Base-by-base conservation (phyloP, 2,888 invertebrate species). In the Drosophila anomelani region DNA sequence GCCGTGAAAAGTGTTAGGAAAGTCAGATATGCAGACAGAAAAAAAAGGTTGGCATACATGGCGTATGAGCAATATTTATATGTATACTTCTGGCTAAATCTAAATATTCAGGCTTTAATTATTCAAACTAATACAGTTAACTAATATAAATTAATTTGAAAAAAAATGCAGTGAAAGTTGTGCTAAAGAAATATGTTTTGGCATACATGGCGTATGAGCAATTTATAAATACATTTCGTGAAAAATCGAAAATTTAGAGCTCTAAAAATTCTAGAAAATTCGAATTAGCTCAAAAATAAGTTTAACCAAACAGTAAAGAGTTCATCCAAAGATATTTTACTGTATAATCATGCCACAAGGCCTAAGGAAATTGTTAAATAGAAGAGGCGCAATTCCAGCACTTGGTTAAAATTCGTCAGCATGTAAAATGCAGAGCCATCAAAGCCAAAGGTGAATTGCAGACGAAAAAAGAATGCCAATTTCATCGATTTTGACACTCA, bases 401-500 rank as follows among this genome's bases (percentile, higher is more conserved):
- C 9, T 60, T 39, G 6, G 32, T n/a, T 15, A n/a, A 62, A 49
- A 46, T 34, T 17, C 15, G 17, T 9, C 9, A 10, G 17, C 23
- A 36, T 47, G 57, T n/a, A 58, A 58, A 49, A 49, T 57, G 29
- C 41, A 43, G 34, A n/a, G 32, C 6, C 23, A 17, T 56, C 60
- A 41, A 43, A 41, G 39, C 46, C 20, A 44, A 26, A 55, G 51
- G 34, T 43, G 29, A 29, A 13, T 15, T 38, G 5, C 36, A n/a
- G 15, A 39, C 20, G 4, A 55, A 38, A 67, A 75, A 41, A 64
- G 46, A 46, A 64, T 70, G 63, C 57, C 78, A 74, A 54, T 77
- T 73, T 79, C 51, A 83, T 83, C 73, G 84, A 79, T 72, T 70
- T 72, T 51, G 63, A 68, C 54, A 70, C 43, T 75, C 55, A 6